phyloP scores from a whole-genome alignment of 1,140 invertebrate genomes.

The Drosophila truncata region DNA sequence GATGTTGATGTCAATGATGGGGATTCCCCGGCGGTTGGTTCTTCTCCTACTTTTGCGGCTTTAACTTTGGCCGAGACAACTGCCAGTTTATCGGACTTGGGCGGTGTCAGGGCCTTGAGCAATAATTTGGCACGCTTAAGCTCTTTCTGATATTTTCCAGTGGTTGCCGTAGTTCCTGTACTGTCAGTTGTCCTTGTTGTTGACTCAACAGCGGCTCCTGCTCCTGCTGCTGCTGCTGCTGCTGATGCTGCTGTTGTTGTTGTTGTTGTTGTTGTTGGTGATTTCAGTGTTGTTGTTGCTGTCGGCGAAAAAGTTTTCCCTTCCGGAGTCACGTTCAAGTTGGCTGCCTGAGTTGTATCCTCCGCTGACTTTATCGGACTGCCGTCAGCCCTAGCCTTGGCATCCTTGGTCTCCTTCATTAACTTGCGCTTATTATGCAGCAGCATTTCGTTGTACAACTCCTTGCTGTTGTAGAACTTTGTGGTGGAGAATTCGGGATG shows the following conservation, averaged over 20 bases:
- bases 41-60: slow-evolving; percentile 26
- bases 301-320: slow-evolving; percentile 57
- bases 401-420: slow-evolving; percentile 62
- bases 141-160: slow-evolving; percentile 78
- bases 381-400: slow-evolving; percentile 18
- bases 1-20: slow-evolving; percentile 33
- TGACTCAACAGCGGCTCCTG: slow-evolving; percentile 11
- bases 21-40: slow-evolving; percentile 12
- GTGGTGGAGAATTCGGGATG: slow-evolving; percentile 84
- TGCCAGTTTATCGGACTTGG: slow-evolving; percentile 58
- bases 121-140: slow-evolving; percentile 83
- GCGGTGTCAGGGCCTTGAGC: slow-evolving; percentile 69
- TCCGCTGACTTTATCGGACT: slow-evolving; percentile 71
- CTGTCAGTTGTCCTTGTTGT: slow-evolving; percentile 22
- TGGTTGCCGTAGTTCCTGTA: slow-evolving; percentile 15
- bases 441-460: slow-evolving; percentile 85
- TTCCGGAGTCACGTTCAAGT: slow-evolving; percentile 53
- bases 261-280: slow-evolving; percentile 22
- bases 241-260: slow-evolving; percentile 14
- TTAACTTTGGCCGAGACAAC: slow-evolving; percentile 60
- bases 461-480: slow-evolving; percentile 85
- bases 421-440: slow-evolving; percentile 77
- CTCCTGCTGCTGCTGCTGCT: background rate
- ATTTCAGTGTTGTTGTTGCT: slow-evolving; percentile 26
- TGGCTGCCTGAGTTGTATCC: slow-evolving; percentile 41